These are phyloP conservation scores for Eilema griseolum DNA, from an alignment of 2,888 invertebrate genomes.

Conservation along the genomic window DNA sequence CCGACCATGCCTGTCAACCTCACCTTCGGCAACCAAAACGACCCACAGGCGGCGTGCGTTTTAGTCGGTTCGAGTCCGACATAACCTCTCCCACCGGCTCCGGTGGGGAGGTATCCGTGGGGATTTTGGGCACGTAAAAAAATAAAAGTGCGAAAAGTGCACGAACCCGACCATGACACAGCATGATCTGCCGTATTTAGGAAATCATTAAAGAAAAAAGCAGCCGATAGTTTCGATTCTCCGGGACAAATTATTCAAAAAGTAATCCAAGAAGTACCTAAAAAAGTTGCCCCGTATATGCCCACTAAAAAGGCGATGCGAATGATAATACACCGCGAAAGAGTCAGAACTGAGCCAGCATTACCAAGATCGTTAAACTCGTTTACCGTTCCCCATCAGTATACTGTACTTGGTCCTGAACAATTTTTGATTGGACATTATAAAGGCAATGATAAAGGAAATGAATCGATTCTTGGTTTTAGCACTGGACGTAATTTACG, in stretches of 20 bases:
- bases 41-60: no score
- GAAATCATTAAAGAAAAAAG: slow-evolving; percentile 9
- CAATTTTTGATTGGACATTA: slow-evolving; percentile 9
- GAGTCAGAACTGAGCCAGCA: neutral
- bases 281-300: slow-evolving; percentile 8
- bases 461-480: slow-evolving; percentile 5
- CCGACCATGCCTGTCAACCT: no score
- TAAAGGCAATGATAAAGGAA: neutral
- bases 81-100: no score
- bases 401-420: neutral
- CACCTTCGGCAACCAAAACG: no score
- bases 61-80: no score
- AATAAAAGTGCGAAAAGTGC: no score
- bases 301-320: slow-evolving; percentile 18
- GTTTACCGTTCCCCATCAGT: slow-evolving; percentile 1
- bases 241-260: slow-evolving; percentile 13
- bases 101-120: no score
- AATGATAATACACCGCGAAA: slow-evolving; percentile 16
- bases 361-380: neutral
- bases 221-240: slow-evolving; percentile 10
- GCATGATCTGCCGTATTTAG: neutral
- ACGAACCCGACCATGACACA: slow-evolving; percentile 4
- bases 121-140: no score
- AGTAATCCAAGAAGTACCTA: slow-evolving; percentile 10
- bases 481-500: slow-evolving; percentile 15